A percentile compares a stretch with the other conserved stretches of the same genome.
These are phyloP conservation scores for Malurus leucopterus DNA, from an alignment of 2,797 vertebrate species.

Conservation along the genomic window DNA sequence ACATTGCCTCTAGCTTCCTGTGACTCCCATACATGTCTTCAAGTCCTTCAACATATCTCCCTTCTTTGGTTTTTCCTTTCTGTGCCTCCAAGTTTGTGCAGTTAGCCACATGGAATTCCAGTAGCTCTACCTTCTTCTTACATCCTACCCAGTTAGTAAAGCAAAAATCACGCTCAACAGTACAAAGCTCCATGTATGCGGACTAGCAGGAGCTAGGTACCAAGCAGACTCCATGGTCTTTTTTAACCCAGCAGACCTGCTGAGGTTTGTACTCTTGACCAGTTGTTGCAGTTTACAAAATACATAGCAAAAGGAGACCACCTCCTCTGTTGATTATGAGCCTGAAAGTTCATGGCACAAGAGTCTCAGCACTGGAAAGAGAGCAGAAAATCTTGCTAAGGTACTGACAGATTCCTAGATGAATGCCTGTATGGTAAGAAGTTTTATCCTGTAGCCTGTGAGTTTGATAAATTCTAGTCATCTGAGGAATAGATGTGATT, in stretches of 20 bases:
- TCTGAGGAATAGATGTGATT: not conserved
- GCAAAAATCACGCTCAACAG: not conserved
- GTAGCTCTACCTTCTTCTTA: not conserved
- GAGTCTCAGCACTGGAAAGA: not conserved
- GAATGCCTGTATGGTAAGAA: not conserved
- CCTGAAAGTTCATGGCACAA: not conserved
- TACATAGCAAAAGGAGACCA: not conserved
- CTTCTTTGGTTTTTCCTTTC: not conserved
- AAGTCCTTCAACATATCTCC: not conserved
- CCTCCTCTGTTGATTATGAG: not conserved
- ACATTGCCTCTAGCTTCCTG: not conserved
- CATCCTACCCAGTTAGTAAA: not conserved
- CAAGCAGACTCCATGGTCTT: not conserved
- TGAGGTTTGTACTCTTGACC: not conserved
- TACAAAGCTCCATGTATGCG: not conserved
- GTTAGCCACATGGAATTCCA: not conserved
- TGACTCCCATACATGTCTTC: not conserved
- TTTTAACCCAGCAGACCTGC: not conserved
- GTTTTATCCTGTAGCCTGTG: not conserved
- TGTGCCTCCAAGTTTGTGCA: not conserved
- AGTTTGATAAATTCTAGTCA: not conserved
- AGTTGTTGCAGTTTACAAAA: not conserved
- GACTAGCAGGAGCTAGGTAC: not conserved
- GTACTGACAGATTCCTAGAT: not conserved
- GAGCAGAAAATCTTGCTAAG: not conserved